These are phyloP conservation scores for Rattus norvegicus DNA, from an alignment of 2,113 vertebrate species.

Conservation along the genomic window GRCr8 NC_086030.1:38990001-38990500, in stretches of 20 bases:
- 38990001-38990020: background rate
- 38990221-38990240: too few species aligned
- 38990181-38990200: too few species aligned
- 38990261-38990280: too few species aligned
- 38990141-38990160: background rate
- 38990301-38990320: background rate
- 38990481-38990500: background rate
- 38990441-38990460: rapidly evolving
- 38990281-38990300: too few species aligned
- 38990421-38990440: too few species aligned
- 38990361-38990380: too few species aligned
- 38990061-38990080: background rate
- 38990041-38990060: background rate
- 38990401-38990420: background rate
- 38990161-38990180: background rate
- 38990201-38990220: too few species aligned
- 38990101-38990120: background rate
- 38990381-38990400: rapidly evolving
- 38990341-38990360: background rate
- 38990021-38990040: background rate
- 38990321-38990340: background rate
- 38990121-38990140: background rate
- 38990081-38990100: background rate
- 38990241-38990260: too few species aligned
- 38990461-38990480: background rate